Evolutionary conservation across 2,888 invertebrate genomes (phyloP), one percentile per base, ranked within the genome.

Genomic region (Lasioglossum vierecki): DNA sequence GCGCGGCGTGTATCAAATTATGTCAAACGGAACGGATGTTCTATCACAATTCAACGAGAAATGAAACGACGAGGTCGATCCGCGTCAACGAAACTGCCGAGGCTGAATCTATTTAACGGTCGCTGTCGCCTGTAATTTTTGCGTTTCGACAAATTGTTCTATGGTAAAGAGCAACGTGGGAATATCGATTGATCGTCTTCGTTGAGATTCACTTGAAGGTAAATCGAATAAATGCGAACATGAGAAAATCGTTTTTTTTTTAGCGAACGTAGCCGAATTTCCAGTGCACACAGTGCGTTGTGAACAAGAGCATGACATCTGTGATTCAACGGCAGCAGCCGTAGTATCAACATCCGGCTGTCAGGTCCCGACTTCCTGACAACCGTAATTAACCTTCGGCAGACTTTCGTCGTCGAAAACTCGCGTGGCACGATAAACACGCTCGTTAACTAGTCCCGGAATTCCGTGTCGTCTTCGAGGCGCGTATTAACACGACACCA

Each of bases 1-100:
- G 46, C 41, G 11, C 53, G 66, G 49, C 72, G 85, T 82, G 78
- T 70, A 85, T 86, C 86, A 82, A 80, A 82, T 86, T 85, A 86
- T 79, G 71, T 80, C 80, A 72, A 70, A 57, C 79, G 75, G 60
- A 73, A 73, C 82, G 70, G 80, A 82, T 85, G 66, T 74, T 86
- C 82, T 63, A 80, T 82, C 78, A 72, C 86, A 72, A 82, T 85
- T 80, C 71, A 60, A 57, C 63, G 77, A 13, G 73, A 71, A 77
- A 84, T 49, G 84, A 83, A 77, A 74, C 22, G 60, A 70, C 60
- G 77, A n/a, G 75, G 60, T 39, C 73, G 80, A 75, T 75, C 49
- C 70, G 60, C 74, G 68, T 68, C 57, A 68, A 57, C 68, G 6
- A 26, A 60, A 60, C 60, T 8, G 18, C 22, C 81, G 81, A 80